Evolutionary conservation across 2,113 vertebrate genomes (phyloP), one percentile per base, ranked within the genome.

Genomic region (Paramisgurnus dabryanus): DNA sequence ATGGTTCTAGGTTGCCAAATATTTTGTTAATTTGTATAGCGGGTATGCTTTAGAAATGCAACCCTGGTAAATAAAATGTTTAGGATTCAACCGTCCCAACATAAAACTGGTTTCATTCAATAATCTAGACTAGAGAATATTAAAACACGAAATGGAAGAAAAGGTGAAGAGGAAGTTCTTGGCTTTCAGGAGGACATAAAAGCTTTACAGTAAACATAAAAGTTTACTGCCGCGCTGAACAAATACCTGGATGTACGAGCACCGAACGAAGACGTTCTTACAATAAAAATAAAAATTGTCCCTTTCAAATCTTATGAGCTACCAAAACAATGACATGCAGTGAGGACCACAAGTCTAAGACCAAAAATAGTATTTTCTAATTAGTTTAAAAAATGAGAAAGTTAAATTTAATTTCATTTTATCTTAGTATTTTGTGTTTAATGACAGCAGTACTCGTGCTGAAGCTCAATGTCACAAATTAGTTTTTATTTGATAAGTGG

Each of bases 161-260:
- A 39, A 74, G 71, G 10, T 63, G 49, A 65, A 67, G 68, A 74
- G 64, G 76, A 74, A 50, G 61, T 55, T 47, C 68, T n/a, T 67
- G 49, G 3, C 34, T 64, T 64, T 74, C 64, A 64, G 63, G 45
- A 74, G 12, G 68, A 72, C 76, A 34, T 49, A 43, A 65, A 53
- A 68, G 27, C 27, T 27, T 27, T 27, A 66, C 6, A 27, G 67
- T 41, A 17, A 27, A 50, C 22, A 27, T 34, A 34, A 22, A 49
- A 5, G 41, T 57, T 61, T 58, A 78, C 13, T 18, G 43, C 12
- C 18, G 18, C 34, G 15, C 50, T 65, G 34, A 18, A 41, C 34
- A 64, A 68, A 47, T 0, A 15, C 45, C 43, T 49, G 1, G 22
- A 76, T 40, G 40, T 39, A 47, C 41, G 41, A 4, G 18, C 2